Evolutionary conservation across 1,140 invertebrate species (phyloP).

Genomic region (Chrysomallon squamiferum): DNA sequence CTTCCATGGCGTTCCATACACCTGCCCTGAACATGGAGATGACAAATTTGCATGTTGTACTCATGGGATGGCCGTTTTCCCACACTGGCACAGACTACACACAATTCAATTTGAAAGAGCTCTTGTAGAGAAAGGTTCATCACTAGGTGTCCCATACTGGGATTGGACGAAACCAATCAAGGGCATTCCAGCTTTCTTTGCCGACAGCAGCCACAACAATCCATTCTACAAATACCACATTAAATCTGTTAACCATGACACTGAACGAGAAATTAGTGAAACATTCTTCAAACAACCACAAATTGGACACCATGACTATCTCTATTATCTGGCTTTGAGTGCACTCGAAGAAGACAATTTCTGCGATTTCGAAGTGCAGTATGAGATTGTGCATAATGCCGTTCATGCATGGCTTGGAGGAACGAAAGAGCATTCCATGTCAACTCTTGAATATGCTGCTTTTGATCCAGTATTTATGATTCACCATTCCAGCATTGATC

Average conservation of each 20-base stretch:
- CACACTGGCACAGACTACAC: slow-evolving; percentile 31
- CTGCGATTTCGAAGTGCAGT: slow-evolving; percentile 28
- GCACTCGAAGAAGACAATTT: slow-evolving; percentile 21
- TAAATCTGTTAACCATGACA: slow-evolving; percentile 3
- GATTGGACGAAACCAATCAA: slow-evolving; percentile 22
- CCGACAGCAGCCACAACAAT: slow-evolving; percentile 9
- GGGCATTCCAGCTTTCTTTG: slow-evolving; percentile 13
- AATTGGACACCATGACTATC: slow-evolving; percentile 4
- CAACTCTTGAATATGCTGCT: slow-evolving; percentile 19
- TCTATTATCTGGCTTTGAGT: slow-evolving; percentile 7
- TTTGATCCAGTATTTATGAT: slow-evolving; percentile 16
- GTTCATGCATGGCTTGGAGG: slow-evolving; percentile 23
- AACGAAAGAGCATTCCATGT: slow-evolving; percentile 4
- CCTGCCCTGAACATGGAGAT: slow-evolving; percentile 14
- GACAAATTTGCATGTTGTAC: slow-evolving; percentile 21
- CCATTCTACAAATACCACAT: slow-evolving; percentile 17
- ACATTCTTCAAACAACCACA: slow-evolving; percentile 8
- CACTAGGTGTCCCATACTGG: slow-evolving; percentile 25
- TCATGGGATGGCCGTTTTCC: slow-evolving; percentile 34
- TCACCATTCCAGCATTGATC: slow-evolving; percentile 17
- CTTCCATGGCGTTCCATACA: slow-evolving; percentile 22
- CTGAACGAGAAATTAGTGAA: neutral
- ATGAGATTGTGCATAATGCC: slow-evolving; percentile 23
- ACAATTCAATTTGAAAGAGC: slow-evolving; percentile 27
- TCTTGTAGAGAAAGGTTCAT: slow-evolving; percentile 15